These are phyloP conservation scores for Upupa epops DNA, from an alignment of 2,113 vertebrate species.

Conservation along the genomic window DNA sequence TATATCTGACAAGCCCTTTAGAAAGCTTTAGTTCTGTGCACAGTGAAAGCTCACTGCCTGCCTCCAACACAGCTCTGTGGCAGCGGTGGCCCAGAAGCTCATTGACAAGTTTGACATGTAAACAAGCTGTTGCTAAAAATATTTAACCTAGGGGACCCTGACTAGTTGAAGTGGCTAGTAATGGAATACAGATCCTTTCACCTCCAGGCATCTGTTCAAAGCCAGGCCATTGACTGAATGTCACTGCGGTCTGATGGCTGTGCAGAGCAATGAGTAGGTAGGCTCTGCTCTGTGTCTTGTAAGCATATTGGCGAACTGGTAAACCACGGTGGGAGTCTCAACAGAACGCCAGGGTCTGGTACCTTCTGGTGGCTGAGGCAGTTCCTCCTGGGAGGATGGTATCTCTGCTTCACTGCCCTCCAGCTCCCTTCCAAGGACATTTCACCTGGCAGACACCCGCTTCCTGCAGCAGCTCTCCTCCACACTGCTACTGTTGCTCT, in stretches of 20 bases:
- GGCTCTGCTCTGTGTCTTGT: constrained; percentile 17
- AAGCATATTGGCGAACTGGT: background rate
- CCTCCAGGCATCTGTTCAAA: constrained; percentile 53
- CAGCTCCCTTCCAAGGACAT: background rate
- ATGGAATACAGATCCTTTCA: constrained; percentile 66
- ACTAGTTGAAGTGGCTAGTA: constrained; percentile 42
- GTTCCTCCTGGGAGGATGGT: background rate
- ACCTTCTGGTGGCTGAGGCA: background rate
- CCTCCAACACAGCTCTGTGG: constrained; percentile 36
- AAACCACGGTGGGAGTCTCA: background rate
- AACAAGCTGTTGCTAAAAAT: constrained; percentile 70
- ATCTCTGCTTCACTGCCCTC: background rate
- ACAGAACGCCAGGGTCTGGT: background rate
- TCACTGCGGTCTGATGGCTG: background rate
- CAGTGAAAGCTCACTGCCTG: constrained; percentile 1
- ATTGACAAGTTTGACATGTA: constrained; percentile 66
- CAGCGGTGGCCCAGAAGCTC: constrained; percentile 43
- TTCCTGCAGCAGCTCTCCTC: background rate
- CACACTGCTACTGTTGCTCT: background rate
- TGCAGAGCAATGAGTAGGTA: constrained; percentile 10
- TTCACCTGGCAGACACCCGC: background rate
- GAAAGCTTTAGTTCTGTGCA: constrained; percentile 9
- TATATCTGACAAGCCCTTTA: constrained; percentile 46
- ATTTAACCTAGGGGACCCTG: constrained; percentile 59
- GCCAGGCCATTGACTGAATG: constrained; percentile 9